These are phyloP conservation scores for Danaus plexippus DNA, from an alignment of 1,140 invertebrate species.

Conservation along the genomic window DNA sequence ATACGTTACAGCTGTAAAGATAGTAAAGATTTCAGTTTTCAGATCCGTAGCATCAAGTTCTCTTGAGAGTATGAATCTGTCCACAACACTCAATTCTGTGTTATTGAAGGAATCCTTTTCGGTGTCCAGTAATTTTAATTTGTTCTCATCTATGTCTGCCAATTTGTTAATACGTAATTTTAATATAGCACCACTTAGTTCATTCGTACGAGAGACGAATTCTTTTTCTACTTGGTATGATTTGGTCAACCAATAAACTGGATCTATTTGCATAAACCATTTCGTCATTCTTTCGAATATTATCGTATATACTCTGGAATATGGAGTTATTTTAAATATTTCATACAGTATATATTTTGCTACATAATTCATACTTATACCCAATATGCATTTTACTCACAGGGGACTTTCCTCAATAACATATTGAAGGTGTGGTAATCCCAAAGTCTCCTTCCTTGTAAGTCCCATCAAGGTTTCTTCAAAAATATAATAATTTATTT, in stretches of 20 bases:
- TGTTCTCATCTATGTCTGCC: conserved; percentile 13
- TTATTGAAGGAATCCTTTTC: conserved; percentile 30
- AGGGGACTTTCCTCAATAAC: conserved; percentile 28
- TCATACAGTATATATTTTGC: conserved; percentile 4
- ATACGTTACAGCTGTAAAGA: conserved; percentile 53
- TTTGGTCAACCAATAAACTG: conserved; percentile 70
- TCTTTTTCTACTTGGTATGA: conserved; percentile 59
- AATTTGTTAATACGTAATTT: conserved; percentile 26
- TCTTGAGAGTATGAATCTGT: conserved; percentile 42
- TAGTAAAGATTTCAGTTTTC: conserved; percentile 50
- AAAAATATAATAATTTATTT: conserved; percentile 15
- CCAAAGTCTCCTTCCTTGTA: conserved; percentile 34
- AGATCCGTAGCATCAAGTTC: conserved; percentile 40
- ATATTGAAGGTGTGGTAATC: conserved; percentile 32
- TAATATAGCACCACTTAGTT: conserved; percentile 61
- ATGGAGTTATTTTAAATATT: not conserved
- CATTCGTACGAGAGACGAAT: conserved; percentile 69
- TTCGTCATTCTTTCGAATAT: conserved; percentile 71
- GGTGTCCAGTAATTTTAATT: conserved; percentile 21
- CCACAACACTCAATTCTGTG: conserved; percentile 61
- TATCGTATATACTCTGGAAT: conserved; percentile 58
- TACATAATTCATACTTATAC: conserved; percentile 21
- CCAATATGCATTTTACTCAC: no score
- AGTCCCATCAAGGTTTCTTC: conserved; percentile 48
- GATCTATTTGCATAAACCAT: conserved; percentile 75